These are phyloP conservation scores for Callopanchax toddi DNA, from an alignment of 2,113 vertebrate species.

Conservation along the genomic window DNA sequence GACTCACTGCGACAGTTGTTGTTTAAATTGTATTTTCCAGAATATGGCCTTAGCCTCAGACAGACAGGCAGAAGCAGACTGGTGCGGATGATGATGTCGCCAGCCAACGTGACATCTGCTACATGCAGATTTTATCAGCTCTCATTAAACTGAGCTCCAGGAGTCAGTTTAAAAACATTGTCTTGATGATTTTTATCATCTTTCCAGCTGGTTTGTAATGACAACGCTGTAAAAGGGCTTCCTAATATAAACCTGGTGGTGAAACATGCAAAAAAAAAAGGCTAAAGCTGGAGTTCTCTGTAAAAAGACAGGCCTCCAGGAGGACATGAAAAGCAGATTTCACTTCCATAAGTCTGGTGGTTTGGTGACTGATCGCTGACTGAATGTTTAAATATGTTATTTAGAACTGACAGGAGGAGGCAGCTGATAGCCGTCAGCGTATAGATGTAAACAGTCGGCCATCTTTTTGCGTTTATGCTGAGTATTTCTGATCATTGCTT, in stretches of 20 bases:
- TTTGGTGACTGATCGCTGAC: too few relatives aligned
- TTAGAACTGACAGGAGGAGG: too few relatives aligned
- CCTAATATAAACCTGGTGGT: background rate
- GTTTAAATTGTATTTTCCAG: background rate
- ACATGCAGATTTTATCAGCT: constrained; percentile 1
- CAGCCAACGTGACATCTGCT: constrained; percentile 7
- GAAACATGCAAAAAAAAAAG: background rate
- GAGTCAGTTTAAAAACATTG: background rate
- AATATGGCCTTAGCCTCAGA: background rate
- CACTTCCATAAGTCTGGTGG: background rate
- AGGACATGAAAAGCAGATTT: background rate
- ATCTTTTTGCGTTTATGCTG: background rate
- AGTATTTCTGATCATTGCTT: background rate
- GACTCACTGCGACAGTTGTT: too few relatives aligned
- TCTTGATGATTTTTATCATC: constrained; percentile 2
- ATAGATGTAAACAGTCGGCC: background rate
- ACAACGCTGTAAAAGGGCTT: background rate
- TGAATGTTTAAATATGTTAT: too few relatives aligned
- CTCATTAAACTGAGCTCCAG: background rate
- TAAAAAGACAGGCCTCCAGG: background rate
- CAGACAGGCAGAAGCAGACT: background rate
- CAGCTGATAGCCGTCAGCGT: too few relatives aligned
- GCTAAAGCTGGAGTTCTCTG: background rate
- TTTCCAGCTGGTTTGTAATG: constrained; percentile 6
- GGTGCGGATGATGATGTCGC: background rate